Conservation (phyloP, 2,888 invertebrate species). For the Drosophila anomalata region DNA sequence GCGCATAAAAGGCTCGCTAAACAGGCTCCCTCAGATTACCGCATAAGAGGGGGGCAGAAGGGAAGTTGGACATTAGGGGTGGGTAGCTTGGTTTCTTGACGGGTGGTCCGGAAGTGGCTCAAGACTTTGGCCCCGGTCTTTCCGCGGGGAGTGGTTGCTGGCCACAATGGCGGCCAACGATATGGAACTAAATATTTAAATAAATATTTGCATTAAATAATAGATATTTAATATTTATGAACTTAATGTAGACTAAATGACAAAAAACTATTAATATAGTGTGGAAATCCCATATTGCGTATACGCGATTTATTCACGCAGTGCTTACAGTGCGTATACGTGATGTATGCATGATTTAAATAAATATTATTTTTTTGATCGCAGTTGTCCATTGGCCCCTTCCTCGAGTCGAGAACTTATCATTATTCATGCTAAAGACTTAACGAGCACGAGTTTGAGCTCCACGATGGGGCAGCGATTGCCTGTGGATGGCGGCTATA, state of each 20-base stretch:
- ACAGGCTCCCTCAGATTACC: slow-evolving; percentile 59
- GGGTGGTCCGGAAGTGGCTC: slow-evolving; percentile 55
- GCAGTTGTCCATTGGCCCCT: slow-evolving; percentile 23
- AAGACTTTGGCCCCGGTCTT: slow-evolving; percentile 54
- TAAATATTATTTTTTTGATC: neutral
- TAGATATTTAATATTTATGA: too few relatives aligned
- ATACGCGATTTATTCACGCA: neutral
- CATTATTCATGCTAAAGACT: slow-evolving; percentile 80
- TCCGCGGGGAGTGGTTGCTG: slow-evolving; percentile 11
- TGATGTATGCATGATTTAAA: neutral
- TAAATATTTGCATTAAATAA: too few relatives aligned
- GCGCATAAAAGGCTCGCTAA: slow-evolving; percentile 67
- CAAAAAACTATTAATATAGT: neutral
- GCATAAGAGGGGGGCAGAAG: slow-evolving; percentile 1
- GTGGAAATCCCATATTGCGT: neutral
- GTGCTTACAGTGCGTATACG: neutral
- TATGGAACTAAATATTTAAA: neutral
- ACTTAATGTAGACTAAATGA: too few relatives aligned
- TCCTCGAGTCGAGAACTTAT: slow-evolving; percentile 64
- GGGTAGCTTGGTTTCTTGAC: slow-evolving; percentile 11
- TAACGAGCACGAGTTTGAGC: slow-evolving; percentile 66
- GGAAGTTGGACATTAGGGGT: neutral
- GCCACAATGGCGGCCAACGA: slow-evolving; percentile 9
- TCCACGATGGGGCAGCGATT: slow-evolving; percentile 10
- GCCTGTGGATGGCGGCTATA: neutral